Evolutionary conservation across 2,113 vertebrate species (phyloP), one percentile per base, ranked within the genome.

Genomic region (Capreolus pygargus): DNA sequence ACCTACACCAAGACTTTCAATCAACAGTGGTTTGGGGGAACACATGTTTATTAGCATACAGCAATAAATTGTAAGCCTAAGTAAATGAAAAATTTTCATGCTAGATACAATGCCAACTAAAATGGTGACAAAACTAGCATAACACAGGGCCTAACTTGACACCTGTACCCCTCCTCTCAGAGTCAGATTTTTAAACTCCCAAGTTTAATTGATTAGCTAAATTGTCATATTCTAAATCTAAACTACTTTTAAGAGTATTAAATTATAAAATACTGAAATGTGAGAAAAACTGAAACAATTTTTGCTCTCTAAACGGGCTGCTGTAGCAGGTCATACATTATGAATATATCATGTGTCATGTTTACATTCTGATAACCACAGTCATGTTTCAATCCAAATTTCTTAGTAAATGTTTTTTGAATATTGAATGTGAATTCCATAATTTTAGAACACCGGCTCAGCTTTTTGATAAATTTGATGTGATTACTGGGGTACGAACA

Each of bases 1-100:
- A 83, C n/a, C 86, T 3, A 79, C 9, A 95, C 52, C 19, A 92
- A 92, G 60, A 67, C 47, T 90, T 91, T 6, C 30, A 94, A 67
- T 54, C 25, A 93, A 91, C 55, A 92, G 74, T 14, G 25, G 43
- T 54, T 92, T 94, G 23, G 23, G 39, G 33, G 33, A 89, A 58
- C 47, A 96, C 58, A 12, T 81, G 43, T 96, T 95, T 96, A 96
- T 95, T 95, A 95, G 39, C 30, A 91, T 96, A 93, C 30, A 58
- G 11, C 33, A 97, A 83, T 39, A 74, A 74, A 74, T 39, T 25
- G 85, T 97, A 60, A 94, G 64, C 14, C 14, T 39, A 6, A 82
- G 86, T 78, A 61, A 70, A 89, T 52, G 23, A 93, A 83, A 23
- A 67, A 55, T 78, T 61, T 90, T 14, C 47, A 58, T 76, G 52